Base-by-base conservation (phyloP, 2,113 vertebrate species). In the Meles meles region DNA sequence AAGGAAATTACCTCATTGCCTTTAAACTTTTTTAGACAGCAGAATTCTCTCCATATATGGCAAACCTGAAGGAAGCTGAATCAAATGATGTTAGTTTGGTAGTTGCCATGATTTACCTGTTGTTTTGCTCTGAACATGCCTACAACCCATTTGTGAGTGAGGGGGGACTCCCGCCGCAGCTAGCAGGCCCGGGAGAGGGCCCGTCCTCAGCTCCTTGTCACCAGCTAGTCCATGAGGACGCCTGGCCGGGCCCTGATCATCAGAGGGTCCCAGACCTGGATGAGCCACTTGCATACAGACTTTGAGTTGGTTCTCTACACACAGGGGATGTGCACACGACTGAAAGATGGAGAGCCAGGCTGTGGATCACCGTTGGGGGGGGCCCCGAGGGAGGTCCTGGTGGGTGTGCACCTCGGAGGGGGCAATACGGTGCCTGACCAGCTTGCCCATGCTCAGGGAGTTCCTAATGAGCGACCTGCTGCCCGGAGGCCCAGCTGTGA, bases 1-100 rank as follows among this genome's bases (percentile, higher is more conserved):
- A 74, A 88, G 92, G 90, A 97, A 97, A 97, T 93, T 74, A 96
- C 69, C 65, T 96, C 94, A 96, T 91, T 86, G 88, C 39, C 59
- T 95, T 90, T 83, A 52, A 97, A 88, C 14, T 34, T 59, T 93
- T 96, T 93, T 31, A 95, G 77, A 86, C 92, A 95, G 79, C 39
- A 27, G 90, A 93, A 65, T 67, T 88, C 90, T 94, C 88, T 65
- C 80, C 93, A 83, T 71, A 76, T 77, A 89, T 61, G 63, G 94
- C 80, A 80, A 92, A 93, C 21, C 15, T 74, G 74, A 95, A 84
- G 59, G 57, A 93, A 79, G 37, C 44, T 74, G 52, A 85, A 71
- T 55, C 52, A 15, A 83, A 77, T 67, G 63, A 59, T 7, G 7
- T 20, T 9, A 10, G 29, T n/a, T 65, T 29, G 37, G 39, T 4